phyloP scores from a whole-genome alignment of 1,140 invertebrate genomes.

The Globodera ellingtonae region DNA sequence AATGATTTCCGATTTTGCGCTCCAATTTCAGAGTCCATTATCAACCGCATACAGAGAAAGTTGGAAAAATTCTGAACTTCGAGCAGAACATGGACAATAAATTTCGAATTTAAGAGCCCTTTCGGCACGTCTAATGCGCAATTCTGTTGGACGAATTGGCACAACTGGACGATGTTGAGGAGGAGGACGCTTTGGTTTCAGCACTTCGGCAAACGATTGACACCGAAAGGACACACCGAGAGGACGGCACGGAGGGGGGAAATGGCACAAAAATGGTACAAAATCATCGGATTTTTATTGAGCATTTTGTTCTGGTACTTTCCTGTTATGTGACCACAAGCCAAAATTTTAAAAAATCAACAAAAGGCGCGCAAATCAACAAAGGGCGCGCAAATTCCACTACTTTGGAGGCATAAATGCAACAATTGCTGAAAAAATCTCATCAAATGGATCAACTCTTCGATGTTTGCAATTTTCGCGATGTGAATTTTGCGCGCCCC shows the following conservation, averaged over 20 bases:
- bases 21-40: conserved; percentile 26
- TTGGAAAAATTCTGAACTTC: not conserved
- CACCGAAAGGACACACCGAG: not conserved
- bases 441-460: too few relatives aligned
- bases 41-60: conserved; percentile 19
- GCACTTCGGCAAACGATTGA: not conserved
- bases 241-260: not conserved
- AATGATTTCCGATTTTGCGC: not conserved
- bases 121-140: conserved; percentile 11
- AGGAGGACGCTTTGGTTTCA: not conserved
- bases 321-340: too few relatives aligned
- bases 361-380: too few relatives aligned
- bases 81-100: not conserved
- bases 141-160: conserved; percentile 13
- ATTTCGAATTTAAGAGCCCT: not conserved
- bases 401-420: too few relatives aligned
- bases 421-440: too few relatives aligned
- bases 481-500: too few relatives aligned
- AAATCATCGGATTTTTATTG: not conserved
- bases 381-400: too few relatives aligned
- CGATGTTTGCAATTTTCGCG: too few relatives aligned
- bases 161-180: conserved; percentile 1
- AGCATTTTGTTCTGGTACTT: not conserved
- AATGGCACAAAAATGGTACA: not conserved
- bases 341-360: too few relatives aligned